phyloP scores from a whole-genome alignment of 64 coral and sea anemone species.

The Cladopsammia gracilis region DNA sequence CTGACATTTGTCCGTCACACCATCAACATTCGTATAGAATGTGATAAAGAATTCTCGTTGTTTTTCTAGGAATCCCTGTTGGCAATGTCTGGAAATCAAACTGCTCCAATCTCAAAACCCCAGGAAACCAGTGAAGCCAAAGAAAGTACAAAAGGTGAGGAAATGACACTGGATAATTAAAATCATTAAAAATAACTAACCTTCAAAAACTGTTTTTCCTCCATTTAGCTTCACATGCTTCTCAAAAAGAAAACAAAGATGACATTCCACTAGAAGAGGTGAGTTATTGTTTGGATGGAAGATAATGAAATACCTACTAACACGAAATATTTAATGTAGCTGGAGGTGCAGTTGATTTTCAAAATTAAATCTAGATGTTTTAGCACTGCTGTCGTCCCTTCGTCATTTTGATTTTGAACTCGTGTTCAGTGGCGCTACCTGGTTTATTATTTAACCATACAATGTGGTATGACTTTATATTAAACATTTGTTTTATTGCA shows the following conservation, averaged over 20 bases:
- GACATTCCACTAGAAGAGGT: slow-evolving; percentile 4
- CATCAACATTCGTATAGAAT: too few relatives aligned
- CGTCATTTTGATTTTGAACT: too few relatives aligned
- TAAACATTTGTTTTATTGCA: background rate
- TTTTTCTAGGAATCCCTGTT: background rate
- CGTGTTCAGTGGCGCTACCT: too few relatives aligned
- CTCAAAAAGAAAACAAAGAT: background rate
- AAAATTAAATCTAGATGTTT: too few relatives aligned
- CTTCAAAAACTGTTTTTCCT: background rate
- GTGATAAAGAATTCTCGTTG: too few relatives aligned
- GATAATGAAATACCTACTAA: too few relatives aligned
- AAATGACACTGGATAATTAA: too few relatives aligned
- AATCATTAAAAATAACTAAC: background rate
- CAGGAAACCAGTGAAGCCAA: background rate
- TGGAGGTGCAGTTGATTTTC: too few relatives aligned
- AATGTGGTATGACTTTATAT: background rate
- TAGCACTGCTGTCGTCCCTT: too few relatives aligned
- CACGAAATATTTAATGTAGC: too few relatives aligned
- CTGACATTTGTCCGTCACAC: too few relatives aligned
- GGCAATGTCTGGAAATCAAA: slow-evolving; percentile 5
- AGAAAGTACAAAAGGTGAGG: background rate
- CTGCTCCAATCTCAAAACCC: slow-evolving; percentile 4
- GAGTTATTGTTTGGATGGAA: background rate
- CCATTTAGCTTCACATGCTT: background rate
- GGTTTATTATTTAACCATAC: too few relatives aligned